phyloP scores from a whole-genome alignment of 2,113 vertebrate genomes.

The Myxocyprinus asiaticus region DNA sequence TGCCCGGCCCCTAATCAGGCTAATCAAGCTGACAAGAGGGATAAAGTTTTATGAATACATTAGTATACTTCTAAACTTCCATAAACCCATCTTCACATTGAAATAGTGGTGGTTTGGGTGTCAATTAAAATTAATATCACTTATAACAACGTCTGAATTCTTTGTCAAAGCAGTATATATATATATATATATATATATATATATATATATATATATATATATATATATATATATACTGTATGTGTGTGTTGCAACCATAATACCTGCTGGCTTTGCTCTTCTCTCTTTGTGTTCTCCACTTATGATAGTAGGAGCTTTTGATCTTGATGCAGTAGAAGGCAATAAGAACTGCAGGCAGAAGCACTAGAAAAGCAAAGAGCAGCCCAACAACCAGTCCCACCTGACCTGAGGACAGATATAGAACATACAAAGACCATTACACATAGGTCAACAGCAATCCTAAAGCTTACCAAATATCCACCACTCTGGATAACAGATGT shows the following conservation, averaged over 20 bases:
- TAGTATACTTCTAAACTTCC: no score
- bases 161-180: no score
- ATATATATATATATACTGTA: neutral
- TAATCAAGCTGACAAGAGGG: no score
- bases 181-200: no score
- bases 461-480: slow-evolving; percentile 32
- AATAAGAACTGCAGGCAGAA: slow-evolving; percentile 75
- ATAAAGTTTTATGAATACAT: no score
- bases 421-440: slow-evolving; percentile 5
- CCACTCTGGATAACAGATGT: neutral
- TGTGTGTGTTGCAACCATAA: neutral
- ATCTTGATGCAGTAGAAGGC: slow-evolving; percentile 80
- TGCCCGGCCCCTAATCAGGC: no score
- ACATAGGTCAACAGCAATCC: slow-evolving; percentile 18
- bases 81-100: no score
- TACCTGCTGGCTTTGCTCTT: slow-evolving; percentile 72
- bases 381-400: slow-evolving; percentile 71
- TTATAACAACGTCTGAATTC: neutral
- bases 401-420: slow-evolving; percentile 68
- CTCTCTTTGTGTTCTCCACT: slow-evolving; percentile 72
- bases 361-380: slow-evolving; percentile 80
- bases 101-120: no score
- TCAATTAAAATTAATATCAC: neutral
- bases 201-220: no score
- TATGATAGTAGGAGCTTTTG: slow-evolving; percentile 73